Base-by-base conservation (phyloP, 2,113 vertebrate species). In the Clinocottus analis region DNA sequence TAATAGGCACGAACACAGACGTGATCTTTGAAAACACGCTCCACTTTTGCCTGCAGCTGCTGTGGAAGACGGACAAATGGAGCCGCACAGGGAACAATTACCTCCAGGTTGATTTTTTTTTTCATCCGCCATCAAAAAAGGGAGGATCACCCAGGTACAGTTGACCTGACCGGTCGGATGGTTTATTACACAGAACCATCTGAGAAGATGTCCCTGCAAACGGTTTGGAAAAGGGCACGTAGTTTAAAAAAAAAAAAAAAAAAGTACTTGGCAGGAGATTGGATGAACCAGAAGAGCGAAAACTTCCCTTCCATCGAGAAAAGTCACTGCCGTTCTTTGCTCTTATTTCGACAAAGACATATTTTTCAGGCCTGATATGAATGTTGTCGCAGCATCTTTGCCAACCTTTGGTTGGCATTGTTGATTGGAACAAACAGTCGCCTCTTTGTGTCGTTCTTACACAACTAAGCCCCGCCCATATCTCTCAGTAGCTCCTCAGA, bases 1-100 rank as follows among this genome's bases (percentile, higher is more conserved):
- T 63, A 77, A 39, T n/a, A 27, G 45, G 21, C 51, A 71, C 73
- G 72, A 72, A 77, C 23, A 67, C 74, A n/a, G 49, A 37, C 13
- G 29, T 27, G 43, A 29, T 53, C 72, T 82, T 63, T 82, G 31
- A 19, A 70, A 47, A 78, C 16, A 10, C 51, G 7, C 29, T 29
- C 56, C 65, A 45, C 37, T 59, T 67, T 61, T 63, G 56, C 43
- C n/a, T 11, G 21, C 21, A 31, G 45, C 13, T 33, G 33, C 31
- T 25, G 23, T 5, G 41, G 17, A 23, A 35, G 37, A n/a, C 33
- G 66, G 65, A 51, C 13, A 73, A 80, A 68, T 58, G 51, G 49
- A 77, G 37, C 59, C 21, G 33, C 17, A 79, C 2, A 27, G 19
- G 19, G 39, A 49, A 45, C 2, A 62, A 76, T 58, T 53, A 55